phyloP scores from a whole-genome alignment of 30 jellyfish, hydroid and myxozoan species.

The Turritopsis dohrnii region DNA sequence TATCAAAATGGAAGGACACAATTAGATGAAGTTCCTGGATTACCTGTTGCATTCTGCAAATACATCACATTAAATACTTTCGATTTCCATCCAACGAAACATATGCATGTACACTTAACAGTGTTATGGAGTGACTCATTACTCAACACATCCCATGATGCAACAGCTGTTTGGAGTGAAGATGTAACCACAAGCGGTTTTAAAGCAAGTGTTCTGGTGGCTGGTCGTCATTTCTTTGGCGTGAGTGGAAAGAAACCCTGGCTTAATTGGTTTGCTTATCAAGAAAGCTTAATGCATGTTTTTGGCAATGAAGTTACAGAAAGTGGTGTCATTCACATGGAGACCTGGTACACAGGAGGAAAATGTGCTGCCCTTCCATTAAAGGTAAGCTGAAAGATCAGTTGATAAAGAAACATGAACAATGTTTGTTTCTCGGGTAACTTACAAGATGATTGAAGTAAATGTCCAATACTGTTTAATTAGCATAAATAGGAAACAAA shows the following conservation, averaged over 20 bases:
- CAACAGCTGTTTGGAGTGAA: conserved; percentile 35
- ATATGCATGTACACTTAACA: not conserved
- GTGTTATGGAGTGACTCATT: conserved; percentile 35
- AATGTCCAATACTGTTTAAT: no score
- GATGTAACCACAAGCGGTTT: conserved; percentile 12
- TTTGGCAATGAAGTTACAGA: not conserved
- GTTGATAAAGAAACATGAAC: no score
- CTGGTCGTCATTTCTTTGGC: conserved; percentile 30
- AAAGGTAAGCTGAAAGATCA: not conserved
- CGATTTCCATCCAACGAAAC: not conserved
- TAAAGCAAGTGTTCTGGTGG: conserved; percentile 30
- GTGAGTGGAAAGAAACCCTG: not conserved
- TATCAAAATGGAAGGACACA: conserved; percentile 19
- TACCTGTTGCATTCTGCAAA: conserved; percentile 38
- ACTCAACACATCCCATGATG: no score
- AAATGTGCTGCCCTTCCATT: not conserved
- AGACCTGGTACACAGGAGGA: conserved; percentile 34
- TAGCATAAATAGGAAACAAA: no score
- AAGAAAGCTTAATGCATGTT: not conserved
- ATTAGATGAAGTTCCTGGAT: conserved; percentile 26
- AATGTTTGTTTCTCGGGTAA: no score
- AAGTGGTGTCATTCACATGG: conserved; percentile 1
- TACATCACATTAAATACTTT: conserved; percentile 13
- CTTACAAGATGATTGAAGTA: no score
- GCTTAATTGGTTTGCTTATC: conserved; percentile 25